Base-by-base conservation (phyloP, 2,797 vertebrate genomes). In the Petrocephalus schoutedeni region DNA sequence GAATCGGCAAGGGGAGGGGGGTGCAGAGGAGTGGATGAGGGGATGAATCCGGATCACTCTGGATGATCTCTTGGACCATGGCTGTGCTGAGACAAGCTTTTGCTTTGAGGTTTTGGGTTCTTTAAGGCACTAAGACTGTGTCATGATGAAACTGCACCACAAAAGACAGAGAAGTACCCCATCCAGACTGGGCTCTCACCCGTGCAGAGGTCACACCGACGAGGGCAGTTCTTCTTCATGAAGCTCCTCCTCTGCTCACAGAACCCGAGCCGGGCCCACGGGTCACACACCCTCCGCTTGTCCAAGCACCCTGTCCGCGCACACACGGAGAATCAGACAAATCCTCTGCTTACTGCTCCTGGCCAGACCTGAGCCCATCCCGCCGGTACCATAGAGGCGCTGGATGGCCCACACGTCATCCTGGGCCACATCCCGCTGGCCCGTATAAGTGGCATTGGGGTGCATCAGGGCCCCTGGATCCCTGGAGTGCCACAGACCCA, bases 371-470 rank as follows among this genome's bases (percentile, higher is more conserved):
- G 12, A 49, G 23, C 19, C 71, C 53, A 32, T 14, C 57, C 54
- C 36, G 4, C 21, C 21, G 36, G 12, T 89, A 96, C 96, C 96
- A 0, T 97, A 97, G 54, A 97, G 96, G 3, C 95, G 93, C 91
- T 96, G 96, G 91, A 97, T 96, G 77, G 95, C 96, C 95, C 95
- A 95, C 85, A 96, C 91, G 86, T 97, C 96, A 1, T 97, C 96
- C 92, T 94, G 95, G n/a, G 93, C 93, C 0, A 97, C 90, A 90
- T 93, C 93, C 87, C 96, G 93, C 90, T 96, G 96, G 3, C 96
- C 94, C 0, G 96, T 97, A 92, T 95, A 95, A 0, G 96, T 97
- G 91, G 96, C 96, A 6, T 97, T 97, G 57, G 96, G 96, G 85
- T 97, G 96, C 96, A 97, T 97, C 82, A 97, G 92, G 3, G 96